Base-by-base conservation (phyloP, 2,888 invertebrate species). In the Julus scanicus region DNA sequence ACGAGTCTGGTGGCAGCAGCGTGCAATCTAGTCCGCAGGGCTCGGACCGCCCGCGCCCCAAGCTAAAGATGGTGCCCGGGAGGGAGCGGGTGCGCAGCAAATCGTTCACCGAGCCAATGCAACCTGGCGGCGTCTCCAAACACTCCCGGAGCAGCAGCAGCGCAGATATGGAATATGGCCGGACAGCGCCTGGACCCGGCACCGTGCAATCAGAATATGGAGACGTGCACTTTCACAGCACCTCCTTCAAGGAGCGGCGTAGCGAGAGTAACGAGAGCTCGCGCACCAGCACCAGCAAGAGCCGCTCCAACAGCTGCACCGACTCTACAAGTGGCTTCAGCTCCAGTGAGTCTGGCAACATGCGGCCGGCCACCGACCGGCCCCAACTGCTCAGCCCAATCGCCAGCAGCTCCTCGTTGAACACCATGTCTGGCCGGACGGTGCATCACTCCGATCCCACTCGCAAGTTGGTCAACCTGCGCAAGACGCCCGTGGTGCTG, bases 311-410 rank as follows among this genome's bases (percentile, higher is more conserved):
- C 91, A 94, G 92, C 92, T 94, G 94, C 91, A 95, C 95, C n/a
- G 96, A 96, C 91, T 96, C 96, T 89, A 96, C 96, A 0, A 96
- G 96, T 89, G 96, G 96, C 83, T 95, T 96, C 39, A 96, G 96
- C 92, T 96, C 96, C 88, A 95, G 95, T 90, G 96, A 96, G 92
- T 96, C 96, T 1, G 94, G 91, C 20, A 57, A 20, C 49, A 39
- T 86, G 4, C 9, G 84, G 37, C 85, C 88, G 5, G 39, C 9
- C 8, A 87, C 89, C 90, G 96, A 96, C 90, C 94, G 95, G 92
- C 94, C 95, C 90, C 94, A 95, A 91, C 96, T 96, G 86, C 94
- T 98, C 44, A 97, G 97, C 92, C 97, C 97, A 1, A 97, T 97
- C 91, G 96, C 97, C 37, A 97, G 97, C 92, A 95, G 96, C 90